Evolutionary conservation across 2,113 vertebrate species (phyloP).

Genomic region (Lipotes vexillifer): DNA sequence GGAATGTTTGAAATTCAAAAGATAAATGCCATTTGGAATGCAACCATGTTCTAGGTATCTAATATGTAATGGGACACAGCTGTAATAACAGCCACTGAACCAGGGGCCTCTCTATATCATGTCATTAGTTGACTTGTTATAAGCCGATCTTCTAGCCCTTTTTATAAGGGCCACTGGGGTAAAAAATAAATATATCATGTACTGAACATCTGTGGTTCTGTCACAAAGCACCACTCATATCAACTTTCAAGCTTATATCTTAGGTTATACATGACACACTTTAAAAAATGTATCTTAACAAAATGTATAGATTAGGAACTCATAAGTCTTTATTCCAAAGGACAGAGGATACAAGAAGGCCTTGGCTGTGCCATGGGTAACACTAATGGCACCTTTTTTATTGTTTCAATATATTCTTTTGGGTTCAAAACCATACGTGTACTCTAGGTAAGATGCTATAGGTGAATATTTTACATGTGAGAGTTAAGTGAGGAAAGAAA

Average conservation of each 20-base stretch:
- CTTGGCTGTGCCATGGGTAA: neutral
- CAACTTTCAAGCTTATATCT: slow-evolving; percentile 72
- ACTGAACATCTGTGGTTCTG: slow-evolving; percentile 80
- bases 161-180: slow-evolving; percentile 82
- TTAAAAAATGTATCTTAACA: slow-evolving; percentile 71
- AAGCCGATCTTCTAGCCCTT: slow-evolving; percentile 78
- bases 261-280: slow-evolving; percentile 57
- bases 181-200: slow-evolving; percentile 81
- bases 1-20: slow-evolving; percentile 82
- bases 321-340: slow-evolving; percentile 15
- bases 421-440: neutral
- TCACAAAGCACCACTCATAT: slow-evolving; percentile 73
- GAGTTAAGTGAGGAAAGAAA: neutral
- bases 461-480: neutral
- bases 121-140: slow-evolving; percentile 83
- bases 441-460: neutral
- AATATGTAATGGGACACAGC: slow-evolving; percentile 81
- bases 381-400: neutral
- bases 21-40: slow-evolving; percentile 84
- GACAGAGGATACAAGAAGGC: neutral
- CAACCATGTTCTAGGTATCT: slow-evolving; percentile 81
- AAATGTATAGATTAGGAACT: slow-evolving; percentile 61
- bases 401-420: neutral
- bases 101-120: slow-evolving; percentile 79
- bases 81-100: slow-evolving; percentile 83